Evolutionary conservation across 2,797 vertebrate species (phyloP).

Genomic region (Pogonophryne albipinna): DNA sequence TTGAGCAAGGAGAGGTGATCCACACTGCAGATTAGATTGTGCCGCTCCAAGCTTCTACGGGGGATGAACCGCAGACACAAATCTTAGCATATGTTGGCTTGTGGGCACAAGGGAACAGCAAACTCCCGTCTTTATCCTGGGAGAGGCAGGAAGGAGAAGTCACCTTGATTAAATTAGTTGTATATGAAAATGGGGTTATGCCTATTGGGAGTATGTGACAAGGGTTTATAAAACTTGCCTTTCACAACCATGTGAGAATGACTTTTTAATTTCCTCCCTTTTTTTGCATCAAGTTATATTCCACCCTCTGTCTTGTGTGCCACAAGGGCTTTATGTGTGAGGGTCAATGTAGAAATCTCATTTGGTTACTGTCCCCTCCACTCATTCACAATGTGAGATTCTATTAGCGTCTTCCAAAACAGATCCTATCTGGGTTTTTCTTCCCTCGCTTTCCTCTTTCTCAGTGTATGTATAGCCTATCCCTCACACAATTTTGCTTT

Average conservation of each 20-base stretch:
- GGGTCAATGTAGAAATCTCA: constrained; percentile 72
- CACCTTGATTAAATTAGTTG: constrained; percentile 86
- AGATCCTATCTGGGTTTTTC: constrained; percentile 25
- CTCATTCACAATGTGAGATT: constrained; percentile 65
- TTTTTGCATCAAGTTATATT: constrained; percentile 70
- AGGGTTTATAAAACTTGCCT: constrained; percentile 76
- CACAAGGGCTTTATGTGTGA: constrained; percentile 72
- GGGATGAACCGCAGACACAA: constrained; percentile 72
- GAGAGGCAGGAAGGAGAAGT: constrained; percentile 77
- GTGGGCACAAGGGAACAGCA: constrained; percentile 73
- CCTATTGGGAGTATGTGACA: constrained; percentile 77
- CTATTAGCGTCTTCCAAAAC: constrained; percentile 67
- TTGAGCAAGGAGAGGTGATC: constrained; percentile 51
- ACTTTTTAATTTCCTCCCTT: constrained; percentile 75
- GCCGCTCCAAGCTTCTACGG: constrained; percentile 44
- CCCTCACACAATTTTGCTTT: constrained; percentile 22
- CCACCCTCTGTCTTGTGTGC: constrained; percentile 68
- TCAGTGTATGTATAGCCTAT: constrained; percentile 1
- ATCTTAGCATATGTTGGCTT: constrained; percentile 78
- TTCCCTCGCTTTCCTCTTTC: background rate
- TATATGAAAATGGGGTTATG: constrained; percentile 84
- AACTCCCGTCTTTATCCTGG: constrained; percentile 69
- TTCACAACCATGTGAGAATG: constrained; percentile 64
- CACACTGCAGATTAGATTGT: constrained; percentile 58
- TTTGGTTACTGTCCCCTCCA: constrained; percentile 66